These are phyloP conservation scores for Andrena cerasifolii DNA, from an alignment of 1,140 invertebrate species.

Conservation along the genomic window DNA sequence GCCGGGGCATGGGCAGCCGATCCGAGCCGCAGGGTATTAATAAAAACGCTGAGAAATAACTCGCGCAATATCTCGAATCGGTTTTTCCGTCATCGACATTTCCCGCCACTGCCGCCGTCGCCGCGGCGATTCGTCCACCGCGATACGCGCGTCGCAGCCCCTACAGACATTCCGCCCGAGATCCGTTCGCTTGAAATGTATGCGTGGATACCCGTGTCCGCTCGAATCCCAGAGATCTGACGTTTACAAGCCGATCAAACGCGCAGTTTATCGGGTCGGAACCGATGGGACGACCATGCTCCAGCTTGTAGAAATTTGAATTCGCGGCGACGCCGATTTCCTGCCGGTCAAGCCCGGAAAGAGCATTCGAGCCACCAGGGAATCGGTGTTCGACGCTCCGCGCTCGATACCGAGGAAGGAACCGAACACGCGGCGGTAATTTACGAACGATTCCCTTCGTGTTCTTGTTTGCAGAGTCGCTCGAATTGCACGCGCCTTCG, in stretches of 20 bases:
- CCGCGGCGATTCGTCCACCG: constrained; percentile 13
- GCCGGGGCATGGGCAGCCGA: constrained; percentile 25
- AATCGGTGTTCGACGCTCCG: not conserved
- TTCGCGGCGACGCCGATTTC: constrained; percentile 31
- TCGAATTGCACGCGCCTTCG: too few relatives aligned
- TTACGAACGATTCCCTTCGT: constrained; percentile 1
- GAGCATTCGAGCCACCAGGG: not conserved
- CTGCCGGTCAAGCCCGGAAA: constrained; percentile 1
- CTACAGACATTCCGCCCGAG: constrained; percentile 5
- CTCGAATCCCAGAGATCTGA: constrained; percentile 24
- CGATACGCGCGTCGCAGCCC: not conserved
- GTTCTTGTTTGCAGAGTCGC: not conserved
- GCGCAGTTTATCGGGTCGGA: constrained; percentile 36
- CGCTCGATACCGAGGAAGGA: not conserved
- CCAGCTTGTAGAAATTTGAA: constrained; percentile 47
- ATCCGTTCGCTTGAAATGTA: constrained; percentile 27
- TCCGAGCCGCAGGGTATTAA: constrained; percentile 67
- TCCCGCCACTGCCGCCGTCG: too few relatives aligned
- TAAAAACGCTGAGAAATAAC: constrained; percentile 70
- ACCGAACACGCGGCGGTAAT: not conserved
- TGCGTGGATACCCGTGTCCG: constrained; percentile 26
- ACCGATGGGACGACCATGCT: constrained; percentile 28
- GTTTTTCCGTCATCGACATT: constrained; percentile 58
- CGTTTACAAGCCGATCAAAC: constrained; percentile 52
- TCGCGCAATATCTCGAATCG: constrained; percentile 69